Conservation (phyloP, 2,797 vertebrate species). For the Epinephelus coioides region DNA sequence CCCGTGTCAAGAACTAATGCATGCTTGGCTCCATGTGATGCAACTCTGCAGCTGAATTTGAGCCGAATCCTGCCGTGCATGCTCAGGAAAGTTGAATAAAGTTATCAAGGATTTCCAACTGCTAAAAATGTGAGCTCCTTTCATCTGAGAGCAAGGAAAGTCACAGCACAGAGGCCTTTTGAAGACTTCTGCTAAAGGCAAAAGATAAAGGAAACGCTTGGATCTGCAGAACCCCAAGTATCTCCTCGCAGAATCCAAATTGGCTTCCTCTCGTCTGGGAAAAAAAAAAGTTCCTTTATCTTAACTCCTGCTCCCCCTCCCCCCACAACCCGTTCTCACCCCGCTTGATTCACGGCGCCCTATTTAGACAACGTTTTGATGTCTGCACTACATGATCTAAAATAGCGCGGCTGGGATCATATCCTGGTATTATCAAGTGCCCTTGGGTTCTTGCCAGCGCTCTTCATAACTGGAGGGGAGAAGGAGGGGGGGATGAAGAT, state of each 20-base stretch:
- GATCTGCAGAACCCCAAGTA: slow-evolving; percentile 76
- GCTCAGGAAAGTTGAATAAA: slow-evolving; percentile 52
- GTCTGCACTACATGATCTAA: slow-evolving; percentile 75
- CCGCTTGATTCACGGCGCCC: slow-evolving; percentile 63
- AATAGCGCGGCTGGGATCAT: slow-evolving; percentile 71
- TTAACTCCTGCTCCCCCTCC: slow-evolving; percentile 55
- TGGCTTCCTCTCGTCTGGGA: slow-evolving; percentile 52
- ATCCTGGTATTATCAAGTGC: slow-evolving; percentile 81
- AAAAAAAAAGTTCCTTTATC: slow-evolving; percentile 66
- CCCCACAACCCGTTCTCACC: slow-evolving; percentile 52
- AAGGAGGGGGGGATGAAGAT: slow-evolving; percentile 49
- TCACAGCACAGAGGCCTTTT: slow-evolving; percentile 56
- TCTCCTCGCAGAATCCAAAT: slow-evolving; percentile 79
- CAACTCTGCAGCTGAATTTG: slow-evolving; percentile 22
- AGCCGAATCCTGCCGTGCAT: slow-evolving; percentile 26
- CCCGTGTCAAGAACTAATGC: neutral
- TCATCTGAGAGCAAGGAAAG: slow-evolving; percentile 65
- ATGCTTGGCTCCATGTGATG: slow-evolving; percentile 27
- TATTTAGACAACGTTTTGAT: slow-evolving; percentile 79
- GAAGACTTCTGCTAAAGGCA: slow-evolving; percentile 74
- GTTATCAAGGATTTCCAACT: slow-evolving; percentile 59
- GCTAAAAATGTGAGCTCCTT: slow-evolving; percentile 57
- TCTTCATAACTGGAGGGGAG: slow-evolving; percentile 74
- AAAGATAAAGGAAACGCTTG: slow-evolving; percentile 81
- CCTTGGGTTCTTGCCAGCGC: slow-evolving; percentile 72